phyloP scores from a whole-genome alignment of 2,113 vertebrate genomes.

The Dasypus novemcinctus region DNA sequence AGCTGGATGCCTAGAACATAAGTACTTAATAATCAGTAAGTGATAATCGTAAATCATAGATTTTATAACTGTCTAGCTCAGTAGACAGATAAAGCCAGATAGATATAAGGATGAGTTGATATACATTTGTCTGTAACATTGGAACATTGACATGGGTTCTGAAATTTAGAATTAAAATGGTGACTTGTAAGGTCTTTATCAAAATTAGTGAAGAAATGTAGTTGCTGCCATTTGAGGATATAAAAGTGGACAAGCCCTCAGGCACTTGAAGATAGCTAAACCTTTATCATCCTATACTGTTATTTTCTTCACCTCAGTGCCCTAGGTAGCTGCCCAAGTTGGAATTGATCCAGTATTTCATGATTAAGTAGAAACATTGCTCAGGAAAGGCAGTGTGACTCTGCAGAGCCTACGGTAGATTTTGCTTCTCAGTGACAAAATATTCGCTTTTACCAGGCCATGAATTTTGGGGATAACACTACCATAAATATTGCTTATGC shows the following conservation, averaged over 20 bases:
- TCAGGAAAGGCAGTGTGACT: neutral
- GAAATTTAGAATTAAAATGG: neutral
- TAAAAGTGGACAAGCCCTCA: neutral
- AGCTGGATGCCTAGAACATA: neutral
- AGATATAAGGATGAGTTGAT: neutral
- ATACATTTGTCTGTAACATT: neutral
- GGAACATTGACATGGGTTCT: neutral
- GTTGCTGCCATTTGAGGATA: neutral
- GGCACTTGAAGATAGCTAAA: neutral
- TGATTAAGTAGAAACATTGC: conserved; percentile 10
- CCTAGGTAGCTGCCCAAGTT: neutral
- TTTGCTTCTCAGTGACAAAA: neutral
- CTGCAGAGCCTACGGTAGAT: neutral
- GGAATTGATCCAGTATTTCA: conserved; percentile 20
- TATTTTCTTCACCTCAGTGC: conserved; percentile 12
- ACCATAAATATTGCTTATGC: neutral
- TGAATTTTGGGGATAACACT: conserved; percentile 2
- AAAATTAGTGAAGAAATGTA: neutral
- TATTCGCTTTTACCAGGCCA: neutral
- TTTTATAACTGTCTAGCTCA: neutral
- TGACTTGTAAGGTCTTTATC: neutral
- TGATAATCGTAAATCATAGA: neutral
- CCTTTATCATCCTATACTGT: neutral
- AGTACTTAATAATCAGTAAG: neutral
- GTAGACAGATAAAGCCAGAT: neutral